phyloP scores from a whole-genome alignment of 2,888 invertebrate genomes.

The Calameuta filiformis region DNA sequence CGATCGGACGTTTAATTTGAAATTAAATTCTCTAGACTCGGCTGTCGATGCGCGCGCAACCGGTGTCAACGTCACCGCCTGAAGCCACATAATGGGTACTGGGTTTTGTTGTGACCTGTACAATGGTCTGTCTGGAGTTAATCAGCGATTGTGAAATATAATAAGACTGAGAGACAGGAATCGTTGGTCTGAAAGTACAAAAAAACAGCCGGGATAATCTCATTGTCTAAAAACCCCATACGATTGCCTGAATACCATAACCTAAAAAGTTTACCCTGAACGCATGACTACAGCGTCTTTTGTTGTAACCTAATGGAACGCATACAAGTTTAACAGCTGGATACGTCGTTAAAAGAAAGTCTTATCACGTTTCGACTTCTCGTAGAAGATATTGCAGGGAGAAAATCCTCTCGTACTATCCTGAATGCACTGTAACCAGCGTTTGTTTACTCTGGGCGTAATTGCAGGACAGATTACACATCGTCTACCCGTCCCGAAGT shows the following conservation, averaged over 20 bases:
- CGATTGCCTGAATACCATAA: neutral
- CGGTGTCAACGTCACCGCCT: neutral
- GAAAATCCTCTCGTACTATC: neutral
- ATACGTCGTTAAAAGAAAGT: neutral
- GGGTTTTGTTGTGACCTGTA: neutral
- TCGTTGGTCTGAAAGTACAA: neutral
- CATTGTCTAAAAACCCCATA: neutral
- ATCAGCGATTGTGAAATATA: neutral
- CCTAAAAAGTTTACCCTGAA: neutral
- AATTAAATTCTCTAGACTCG: neutral
- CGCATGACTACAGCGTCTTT: neutral
- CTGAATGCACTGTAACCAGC: conserved; percentile 24
- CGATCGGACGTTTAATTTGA: neutral
- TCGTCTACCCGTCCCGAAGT: neutral
- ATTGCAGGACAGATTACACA: conserved; percentile 13
- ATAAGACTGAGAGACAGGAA: neutral
- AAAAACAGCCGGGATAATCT: conserved; percentile 18
- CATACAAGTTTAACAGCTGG: neutral
- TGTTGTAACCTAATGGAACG: neutral
- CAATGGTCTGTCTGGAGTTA: neutral
- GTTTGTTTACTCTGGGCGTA: conserved; percentile 23
- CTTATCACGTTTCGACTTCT: neutral
- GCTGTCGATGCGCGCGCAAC: neutral
- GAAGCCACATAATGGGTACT: neutral
- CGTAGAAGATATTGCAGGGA: neutral